Base-by-base conservation (phyloP, 2,113 vertebrate species). In the Thunnus thynnus region DNA sequence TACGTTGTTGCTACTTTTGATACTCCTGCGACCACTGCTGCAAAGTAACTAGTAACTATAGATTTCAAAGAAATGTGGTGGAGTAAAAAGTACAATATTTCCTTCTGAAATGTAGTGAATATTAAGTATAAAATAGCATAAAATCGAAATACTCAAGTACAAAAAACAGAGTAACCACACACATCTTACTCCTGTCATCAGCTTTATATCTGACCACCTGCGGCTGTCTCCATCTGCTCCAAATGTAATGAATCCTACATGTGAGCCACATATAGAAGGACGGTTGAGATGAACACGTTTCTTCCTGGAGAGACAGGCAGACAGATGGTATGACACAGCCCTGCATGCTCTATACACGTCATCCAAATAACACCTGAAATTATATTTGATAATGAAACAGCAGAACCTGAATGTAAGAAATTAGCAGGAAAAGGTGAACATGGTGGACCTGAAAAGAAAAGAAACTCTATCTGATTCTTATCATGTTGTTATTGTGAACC, bases 281-380 rank as follows among this genome's bases (percentile, higher is more conserved):
- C 46, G 58, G 64, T 14, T 10, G 30, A 84, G 20, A 79, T 65
- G 18, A 79, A 14, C 32, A 36, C 50, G 46, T 70, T 76, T 10
- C 5, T 76, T 55, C 55, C 55, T 61, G 74, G 61, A 72, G 76
- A 60, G 27, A 50, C 41, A 10, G 4, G 20, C 41, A 17, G n/a
- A 62, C 76, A 87, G 76, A 85, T 87, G 88, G 76, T 65, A 25
- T 64, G 72, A 83, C 65, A 72, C 65, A 82, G 25, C 72, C 14
- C 72, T 62, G 57, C 72, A 41, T 82, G 79, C 61, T 58, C 22
- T 74, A 46, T 5, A 36, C 47, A 60, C 18, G 17, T 70, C 58
- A 84, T 61, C 63, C 30, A 36, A 16, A 36, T 22, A 51, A 20
- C 62, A 77, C 51, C 41, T 62, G 52, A 87, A 22, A 32, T 66